A percentile compares a stretch with the other conserved stretches of the same genome.
Conservation (phyloP, 2,797 vertebrate genomes). For the Hapalemur alaotrensis region DNA sequence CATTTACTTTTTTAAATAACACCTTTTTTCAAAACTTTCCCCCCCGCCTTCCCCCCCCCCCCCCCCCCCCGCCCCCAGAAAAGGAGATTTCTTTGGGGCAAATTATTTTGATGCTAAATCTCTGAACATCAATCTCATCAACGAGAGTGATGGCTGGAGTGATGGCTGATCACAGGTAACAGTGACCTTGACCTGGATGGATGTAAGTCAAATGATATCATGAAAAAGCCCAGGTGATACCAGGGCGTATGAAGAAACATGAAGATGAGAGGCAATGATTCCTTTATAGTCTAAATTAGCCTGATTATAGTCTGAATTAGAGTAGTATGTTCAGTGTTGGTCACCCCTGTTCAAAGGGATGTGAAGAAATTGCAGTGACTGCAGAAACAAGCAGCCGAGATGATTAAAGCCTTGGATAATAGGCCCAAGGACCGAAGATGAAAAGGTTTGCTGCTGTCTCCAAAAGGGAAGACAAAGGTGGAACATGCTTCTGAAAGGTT, state of each 20-base stretch:
- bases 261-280: not conserved
- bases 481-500: not conserved
- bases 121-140: not conserved
- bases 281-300: slow-evolving; percentile 40
- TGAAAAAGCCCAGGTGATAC: not conserved
- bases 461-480: not conserved
- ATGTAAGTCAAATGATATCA: not conserved
- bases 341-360: slow-evolving; percentile 43
- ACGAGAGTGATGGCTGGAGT: not conserved
- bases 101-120: not conserved
- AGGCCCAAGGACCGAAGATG: slow-evolving; percentile 34
- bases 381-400: not conserved
- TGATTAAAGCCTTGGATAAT: slow-evolving; percentile 60
- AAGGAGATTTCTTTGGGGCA: not conserved
- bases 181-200: not conserved
- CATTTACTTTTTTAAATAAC: too few relatives aligned
- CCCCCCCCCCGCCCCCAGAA: not conserved
- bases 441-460: slow-evolving; percentile 11
- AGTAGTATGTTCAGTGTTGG: not conserved
- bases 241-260: not conserved
- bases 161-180: not conserved
- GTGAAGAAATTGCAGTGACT: slow-evolving; percentile 35
- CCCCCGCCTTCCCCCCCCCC: too few relatives aligned
- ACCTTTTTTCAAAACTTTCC: too few relatives aligned
- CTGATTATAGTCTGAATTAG: not conserved